Conservation (phyloP, 2,888 invertebrate genomes). For the Callosobruchus maculatus region DNA sequence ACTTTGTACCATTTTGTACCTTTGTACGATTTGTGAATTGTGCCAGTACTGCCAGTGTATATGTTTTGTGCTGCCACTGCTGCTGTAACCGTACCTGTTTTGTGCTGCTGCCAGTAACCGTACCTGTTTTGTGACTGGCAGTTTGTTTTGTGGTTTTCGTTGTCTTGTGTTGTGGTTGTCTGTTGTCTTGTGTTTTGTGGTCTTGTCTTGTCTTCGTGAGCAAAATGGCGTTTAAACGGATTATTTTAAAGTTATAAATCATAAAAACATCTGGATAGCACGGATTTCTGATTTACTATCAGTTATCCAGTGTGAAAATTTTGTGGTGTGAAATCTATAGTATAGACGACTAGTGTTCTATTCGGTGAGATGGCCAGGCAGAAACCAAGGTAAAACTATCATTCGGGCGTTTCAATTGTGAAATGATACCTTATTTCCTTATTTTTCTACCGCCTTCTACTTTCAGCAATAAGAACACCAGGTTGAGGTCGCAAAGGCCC, state of each 20-base stretch:
- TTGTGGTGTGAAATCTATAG: too few species aligned
- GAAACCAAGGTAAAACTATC: not conserved
- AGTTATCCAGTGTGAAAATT: not conserved
- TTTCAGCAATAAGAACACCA: conserved; percentile 8
- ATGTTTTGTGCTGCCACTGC: too few species aligned
- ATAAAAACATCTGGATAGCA: not conserved
- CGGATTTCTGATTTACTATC: not conserved
- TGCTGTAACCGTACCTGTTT: too few species aligned
- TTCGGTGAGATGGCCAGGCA: not conserved
- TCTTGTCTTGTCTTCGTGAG: not conserved
- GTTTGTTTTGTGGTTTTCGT: too few species aligned
- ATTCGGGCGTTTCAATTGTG: not conserved
- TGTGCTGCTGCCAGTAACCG: too few species aligned
- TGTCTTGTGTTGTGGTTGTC: too few species aligned
- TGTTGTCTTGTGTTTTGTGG: too few species aligned
- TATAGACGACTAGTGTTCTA: not conserved
- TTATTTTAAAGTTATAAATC: not conserved
- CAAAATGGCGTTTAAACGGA: not conserved
- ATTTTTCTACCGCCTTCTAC: not conserved
- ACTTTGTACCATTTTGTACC: too few species aligned
- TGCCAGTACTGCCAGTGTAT: too few species aligned
- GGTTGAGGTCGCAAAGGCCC: conserved; percentile 18
- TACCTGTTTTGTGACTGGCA: too few species aligned
- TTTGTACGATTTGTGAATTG: too few species aligned
- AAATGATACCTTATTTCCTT: not conserved